phyloP scores from a whole-genome alignment of 2,113 vertebrate species.

The Oncorhynchus kisutch region DNA sequence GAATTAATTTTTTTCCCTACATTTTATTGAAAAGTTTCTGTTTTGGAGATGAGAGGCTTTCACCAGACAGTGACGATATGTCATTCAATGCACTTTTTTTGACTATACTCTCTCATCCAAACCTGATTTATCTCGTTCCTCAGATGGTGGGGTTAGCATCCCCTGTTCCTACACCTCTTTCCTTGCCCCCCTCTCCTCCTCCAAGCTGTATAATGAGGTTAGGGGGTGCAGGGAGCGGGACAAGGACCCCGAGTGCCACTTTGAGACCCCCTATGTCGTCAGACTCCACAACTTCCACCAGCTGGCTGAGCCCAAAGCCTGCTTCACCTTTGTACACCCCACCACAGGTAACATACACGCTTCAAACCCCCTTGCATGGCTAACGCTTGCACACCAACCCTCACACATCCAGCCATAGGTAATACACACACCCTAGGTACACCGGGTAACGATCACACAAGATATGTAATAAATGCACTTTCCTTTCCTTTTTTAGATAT shows the following conservation, averaged over 20 bases:
- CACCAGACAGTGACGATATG: no score
- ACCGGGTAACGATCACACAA: neutral
- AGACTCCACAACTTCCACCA: conserved; percentile 93
- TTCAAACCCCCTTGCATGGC: neutral
- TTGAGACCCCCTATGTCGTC: conserved; percentile 92
- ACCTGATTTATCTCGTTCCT: neutral
- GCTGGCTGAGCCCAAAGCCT: conserved; percentile 83
- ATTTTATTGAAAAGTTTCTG: no score
- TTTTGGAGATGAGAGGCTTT: no score
- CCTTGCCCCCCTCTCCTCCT: conserved; percentile 88
- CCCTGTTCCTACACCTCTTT: conserved; percentile 89
- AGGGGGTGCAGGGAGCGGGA: conserved; percentile 86
- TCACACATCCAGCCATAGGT: neutral
- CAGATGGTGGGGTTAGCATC: conserved; percentile 88
- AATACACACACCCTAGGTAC: neutral
- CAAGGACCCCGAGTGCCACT: conserved; percentile 85
- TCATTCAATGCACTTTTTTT: neutral
- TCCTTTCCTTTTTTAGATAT: conserved; percentile 61
- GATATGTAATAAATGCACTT: neutral
- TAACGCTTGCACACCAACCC: no score
- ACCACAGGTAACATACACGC: conserved; percentile 70
- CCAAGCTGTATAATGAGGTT: conserved; percentile 94
- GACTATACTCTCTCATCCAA: neutral
- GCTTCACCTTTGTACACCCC: conserved; percentile 88
- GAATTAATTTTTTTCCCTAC: neutral